Percentiles rank a stretch among this genome's conserved stretches.
These are phyloP conservation scores for Alauda arvensis DNA, from an alignment of 2,797 vertebrate species.

Conservation along the genomic window DNA sequence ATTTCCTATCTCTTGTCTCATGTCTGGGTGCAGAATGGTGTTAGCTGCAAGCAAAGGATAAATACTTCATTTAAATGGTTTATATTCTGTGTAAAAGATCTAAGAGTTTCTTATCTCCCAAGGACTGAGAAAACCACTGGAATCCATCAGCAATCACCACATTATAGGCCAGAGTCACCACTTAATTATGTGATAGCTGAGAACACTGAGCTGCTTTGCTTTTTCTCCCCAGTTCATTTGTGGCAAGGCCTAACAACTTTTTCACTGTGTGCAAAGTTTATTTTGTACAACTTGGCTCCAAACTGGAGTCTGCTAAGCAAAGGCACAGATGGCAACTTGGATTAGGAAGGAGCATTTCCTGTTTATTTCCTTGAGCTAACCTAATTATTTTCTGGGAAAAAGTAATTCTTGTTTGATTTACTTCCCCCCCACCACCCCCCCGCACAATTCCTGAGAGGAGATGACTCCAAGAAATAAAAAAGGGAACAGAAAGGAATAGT, in stretches of 20 bases:
- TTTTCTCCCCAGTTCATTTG: not conserved
- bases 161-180: not conserved
- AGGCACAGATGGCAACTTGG: not conserved
- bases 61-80: too few relatives aligned
- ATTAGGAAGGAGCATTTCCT: constrained; percentile 37
- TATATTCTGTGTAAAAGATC: not conserved
- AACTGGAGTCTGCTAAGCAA: not conserved
- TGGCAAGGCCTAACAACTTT: not conserved
- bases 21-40: not conserved
- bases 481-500: not conserved
- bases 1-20: not conserved
- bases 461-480: not conserved
- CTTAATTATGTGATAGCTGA: not conserved
- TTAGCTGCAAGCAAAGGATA: not conserved
- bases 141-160: not conserved
- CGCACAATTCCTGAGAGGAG: not conserved
- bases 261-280: not conserved
- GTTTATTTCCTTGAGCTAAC: constrained; percentile 24
- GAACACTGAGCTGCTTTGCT: not conserved
- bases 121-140: not conserved
- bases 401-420: not conserved
- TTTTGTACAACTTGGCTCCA: not conserved
- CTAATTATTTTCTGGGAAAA: not conserved
- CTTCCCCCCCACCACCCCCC: accelerated
- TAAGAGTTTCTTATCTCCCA: not conserved